Evolutionary conservation across 2,888 invertebrate species (phyloP).

Genomic region (Tipula lateralis): DNA sequence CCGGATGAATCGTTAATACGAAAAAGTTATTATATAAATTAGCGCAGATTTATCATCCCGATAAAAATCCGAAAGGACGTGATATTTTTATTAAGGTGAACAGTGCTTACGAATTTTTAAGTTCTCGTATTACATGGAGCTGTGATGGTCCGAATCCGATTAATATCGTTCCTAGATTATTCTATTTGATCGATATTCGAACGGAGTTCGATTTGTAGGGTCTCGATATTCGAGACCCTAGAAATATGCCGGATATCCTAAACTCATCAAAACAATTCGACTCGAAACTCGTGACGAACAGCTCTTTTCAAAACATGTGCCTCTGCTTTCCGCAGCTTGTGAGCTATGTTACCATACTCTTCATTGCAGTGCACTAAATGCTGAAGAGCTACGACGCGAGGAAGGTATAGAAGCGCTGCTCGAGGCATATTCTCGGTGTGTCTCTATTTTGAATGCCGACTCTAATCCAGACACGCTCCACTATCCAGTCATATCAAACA

Average conservation of each 20-base stretch:
- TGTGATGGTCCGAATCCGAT: slow-evolving; percentile 90
- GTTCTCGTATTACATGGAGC: slow-evolving; percentile 82
- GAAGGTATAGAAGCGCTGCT: slow-evolving; percentile 81
- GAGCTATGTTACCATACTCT: slow-evolving; percentile 96
- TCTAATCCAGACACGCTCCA: slow-evolving; percentile 72
- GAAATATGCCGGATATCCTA: slow-evolving; percentile 98
- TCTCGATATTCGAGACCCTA: too few relatives aligned
- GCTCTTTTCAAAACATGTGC: slow-evolving; percentile 80
- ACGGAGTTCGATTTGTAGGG: too few relatives aligned
- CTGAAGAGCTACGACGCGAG: slow-evolving; percentile 93
- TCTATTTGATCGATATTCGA: slow-evolving; percentile 83
- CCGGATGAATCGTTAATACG: slow-evolving; percentile 83
- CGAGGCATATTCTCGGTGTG: slow-evolving; percentile 91
- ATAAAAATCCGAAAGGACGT: slow-evolving; percentile 96
- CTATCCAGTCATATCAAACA: slow-evolving; percentile 87
- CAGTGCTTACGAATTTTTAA: slow-evolving; percentile 96
- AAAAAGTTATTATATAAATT: slow-evolving; percentile 93
- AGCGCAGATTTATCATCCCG: slow-evolving; percentile 97
- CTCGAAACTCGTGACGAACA: slow-evolving; percentile 90
- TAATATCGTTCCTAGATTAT: slow-evolving; percentile 94
- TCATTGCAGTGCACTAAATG: slow-evolving; percentile 92
- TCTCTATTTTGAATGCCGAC: slow-evolving; percentile 77
- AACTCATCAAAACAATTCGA: slow-evolving; percentile 90
- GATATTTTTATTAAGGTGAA: slow-evolving; percentile 96
- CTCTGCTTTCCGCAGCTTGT: slow-evolving; percentile 83